Base-by-base conservation (phyloP, 2,888 invertebrate species). In the Pherbina coryleti region DNA sequence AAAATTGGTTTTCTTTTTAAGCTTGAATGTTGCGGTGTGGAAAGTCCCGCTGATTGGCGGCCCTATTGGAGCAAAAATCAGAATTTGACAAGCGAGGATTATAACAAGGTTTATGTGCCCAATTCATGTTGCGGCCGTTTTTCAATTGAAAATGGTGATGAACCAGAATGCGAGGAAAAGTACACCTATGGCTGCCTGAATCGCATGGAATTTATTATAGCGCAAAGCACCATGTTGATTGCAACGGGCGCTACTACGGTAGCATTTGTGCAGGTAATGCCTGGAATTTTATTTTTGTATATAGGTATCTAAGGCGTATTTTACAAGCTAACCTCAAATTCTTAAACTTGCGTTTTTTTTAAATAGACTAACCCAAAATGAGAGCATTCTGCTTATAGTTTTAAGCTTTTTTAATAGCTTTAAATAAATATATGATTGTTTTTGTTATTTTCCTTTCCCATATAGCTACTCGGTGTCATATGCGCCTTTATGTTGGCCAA, bases 401-500 rank as follows among this genome's bases (percentile, higher is more conserved):
- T 55, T 19, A 55, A 55, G 11, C 28, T 14, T 28, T 28, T 44
- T 19, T 66, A 28, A 62, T 22, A 66, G 69, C 31, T 14, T 62
- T 60, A 9, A 0, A 5, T 0, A 28, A 2, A 57, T 19, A 0
- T n/a, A 2, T n/a, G 17, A n/a, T 57, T 57, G 0, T 60, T 14
- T 14, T 55, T 55, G 1, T 70, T 51, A 25, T n/a, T 28, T n/a
- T 28, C 28, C 44, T 44, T 11, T 9, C 19, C 22, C n/a, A n/a
- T 37, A 22, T 90, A 95, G 95, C 90, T 97, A 64, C 91, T 97
- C 84, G 97, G 97, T 82, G 94, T 97, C 71, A 92, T 96, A 80
- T 96, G 97, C 87, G 96, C 98, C 2, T 95, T 96, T 89, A 95
- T 96, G 90, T 91, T 98, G 88, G 97, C 96, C 78, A 93, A 94